Evolutionary conservation across 2,888 invertebrate genomes (phyloP).

Genomic region (Orthonychiurus folsomi): DNA sequence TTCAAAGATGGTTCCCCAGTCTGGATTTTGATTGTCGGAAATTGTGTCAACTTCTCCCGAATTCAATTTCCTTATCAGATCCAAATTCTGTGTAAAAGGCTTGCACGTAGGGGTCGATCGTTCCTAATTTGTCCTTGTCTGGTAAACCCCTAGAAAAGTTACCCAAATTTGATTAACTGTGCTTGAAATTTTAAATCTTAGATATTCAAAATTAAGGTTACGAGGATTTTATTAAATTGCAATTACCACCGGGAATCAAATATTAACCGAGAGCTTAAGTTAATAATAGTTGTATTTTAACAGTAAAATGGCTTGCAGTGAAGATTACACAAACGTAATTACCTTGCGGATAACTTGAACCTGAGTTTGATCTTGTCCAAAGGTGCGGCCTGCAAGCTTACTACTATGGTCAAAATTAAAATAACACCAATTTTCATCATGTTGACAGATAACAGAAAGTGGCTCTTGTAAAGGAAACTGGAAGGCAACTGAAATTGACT

Average conservation of each 20-base stretch:
- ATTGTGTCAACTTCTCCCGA: conserved; percentile 29
- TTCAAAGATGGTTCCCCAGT: conserved; percentile 37
- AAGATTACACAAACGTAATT: neutral
- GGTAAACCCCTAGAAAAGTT: conserved; percentile 27
- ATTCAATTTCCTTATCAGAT: conserved; percentile 26
- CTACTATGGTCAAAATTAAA: too few relatives aligned
- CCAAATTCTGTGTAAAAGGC: conserved; percentile 29
- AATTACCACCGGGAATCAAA: too few relatives aligned
- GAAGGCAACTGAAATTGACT: too few relatives aligned
- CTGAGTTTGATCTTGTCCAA: conserved; percentile 17
- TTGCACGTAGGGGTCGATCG: conserved; percentile 33
- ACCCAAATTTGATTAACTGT: too few relatives aligned
- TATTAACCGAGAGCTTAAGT: neutral
- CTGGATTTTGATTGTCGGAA: conserved; percentile 27
- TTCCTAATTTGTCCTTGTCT: conserved; percentile 37
- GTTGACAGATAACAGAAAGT: too few relatives aligned
- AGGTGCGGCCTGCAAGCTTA: neutral
- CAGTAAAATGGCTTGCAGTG: neutral
- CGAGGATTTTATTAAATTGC: too few relatives aligned
- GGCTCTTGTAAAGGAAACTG: too few relatives aligned
- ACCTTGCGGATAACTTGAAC: conserved; percentile 37
- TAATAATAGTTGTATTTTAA: neutral
- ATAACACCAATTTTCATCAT: too few relatives aligned
- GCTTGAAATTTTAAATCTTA: too few relatives aligned
- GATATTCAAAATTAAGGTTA: too few relatives aligned